These are phyloP conservation scores for Athripsodes cinereus DNA, from an alignment of 2,888 invertebrate genomes.

Conservation along the genomic window DNA sequence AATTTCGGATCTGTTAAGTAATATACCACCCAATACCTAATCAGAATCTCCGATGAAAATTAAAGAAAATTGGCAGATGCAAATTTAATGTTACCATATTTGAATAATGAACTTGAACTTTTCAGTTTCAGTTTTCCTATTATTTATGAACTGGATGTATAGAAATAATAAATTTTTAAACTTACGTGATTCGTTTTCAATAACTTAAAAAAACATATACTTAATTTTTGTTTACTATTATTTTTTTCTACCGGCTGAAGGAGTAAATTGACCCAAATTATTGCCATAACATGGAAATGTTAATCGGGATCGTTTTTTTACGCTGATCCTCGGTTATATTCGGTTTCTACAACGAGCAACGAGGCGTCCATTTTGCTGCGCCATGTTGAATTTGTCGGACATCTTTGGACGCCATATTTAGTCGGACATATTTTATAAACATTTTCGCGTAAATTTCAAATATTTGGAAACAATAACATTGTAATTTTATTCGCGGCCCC, in stretches of 20 bases:
- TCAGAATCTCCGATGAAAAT: too few species aligned
- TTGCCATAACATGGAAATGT: background rate
- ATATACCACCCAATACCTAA: background rate
- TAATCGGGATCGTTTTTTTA: background rate
- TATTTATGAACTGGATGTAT: too few species aligned
- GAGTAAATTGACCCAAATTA: too few species aligned
- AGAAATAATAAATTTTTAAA: too few species aligned
- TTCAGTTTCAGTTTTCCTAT: too few species aligned
- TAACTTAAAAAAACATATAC: too few species aligned
- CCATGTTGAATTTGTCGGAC: conserved; percentile 58
- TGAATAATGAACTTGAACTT: too few species aligned
- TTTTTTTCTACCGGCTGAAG: too few species aligned
- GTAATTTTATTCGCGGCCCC: conserved; percentile 46
- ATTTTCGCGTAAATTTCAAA: conserved; percentile 57
- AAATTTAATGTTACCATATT: background rate
- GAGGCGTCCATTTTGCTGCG: conserved; percentile 53
- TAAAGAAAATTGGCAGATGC: background rate
- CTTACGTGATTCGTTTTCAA: too few species aligned
- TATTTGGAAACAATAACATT: conserved; percentile 48
- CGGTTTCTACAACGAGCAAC: conserved; percentile 29
- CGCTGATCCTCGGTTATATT: conserved; percentile 31
- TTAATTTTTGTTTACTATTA: too few species aligned
- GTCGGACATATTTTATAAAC: conserved; percentile 71
- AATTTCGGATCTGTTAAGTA: background rate
- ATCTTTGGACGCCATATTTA: conserved; percentile 68